Percentiles rank a stretch among this genome's conserved stretches.
phyloP scores from a whole-genome alignment of 2,797 vertebrate genomes.

The Poecile montanus region DNA sequence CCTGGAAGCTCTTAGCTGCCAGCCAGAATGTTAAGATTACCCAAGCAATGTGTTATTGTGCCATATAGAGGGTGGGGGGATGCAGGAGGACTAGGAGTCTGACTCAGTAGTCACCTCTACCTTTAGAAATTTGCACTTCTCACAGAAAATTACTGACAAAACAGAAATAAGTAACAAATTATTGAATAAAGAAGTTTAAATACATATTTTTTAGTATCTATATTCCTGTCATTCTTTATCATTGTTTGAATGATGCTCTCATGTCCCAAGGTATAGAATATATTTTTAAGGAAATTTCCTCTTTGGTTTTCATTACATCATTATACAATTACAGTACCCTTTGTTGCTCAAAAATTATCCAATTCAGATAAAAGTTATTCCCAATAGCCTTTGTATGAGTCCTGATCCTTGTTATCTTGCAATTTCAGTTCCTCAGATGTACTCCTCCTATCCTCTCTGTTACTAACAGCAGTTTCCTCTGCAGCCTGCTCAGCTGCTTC shows the following conservation, averaged over 20 bases:
- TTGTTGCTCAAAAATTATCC: not conserved
- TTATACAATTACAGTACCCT: not conserved
- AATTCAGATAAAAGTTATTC: not conserved
- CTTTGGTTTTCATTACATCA: not conserved
- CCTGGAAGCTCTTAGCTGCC: not conserved
- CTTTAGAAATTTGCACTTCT: not conserved
- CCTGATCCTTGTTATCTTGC: not conserved
- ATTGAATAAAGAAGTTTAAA: not conserved
- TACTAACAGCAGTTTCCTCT: not conserved
- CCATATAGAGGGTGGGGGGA: fast-evolving
- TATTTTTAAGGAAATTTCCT: not conserved
- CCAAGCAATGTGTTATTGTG: not conserved
- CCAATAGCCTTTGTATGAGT: not conserved
- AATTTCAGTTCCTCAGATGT: not conserved
- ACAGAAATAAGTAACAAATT: not conserved
- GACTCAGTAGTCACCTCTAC: not conserved
- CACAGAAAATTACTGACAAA: not conserved
- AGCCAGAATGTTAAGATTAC: not conserved
- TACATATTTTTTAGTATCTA: not conserved
- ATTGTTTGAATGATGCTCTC: not conserved
- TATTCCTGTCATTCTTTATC: not conserved
- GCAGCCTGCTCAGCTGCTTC: not conserved
- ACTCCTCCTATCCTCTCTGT: not conserved
- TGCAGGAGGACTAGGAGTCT: not conserved
- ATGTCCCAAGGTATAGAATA: not conserved